Base-by-base conservation (phyloP, 2,888 invertebrate species). In the Syrista parreyssii region DNA sequence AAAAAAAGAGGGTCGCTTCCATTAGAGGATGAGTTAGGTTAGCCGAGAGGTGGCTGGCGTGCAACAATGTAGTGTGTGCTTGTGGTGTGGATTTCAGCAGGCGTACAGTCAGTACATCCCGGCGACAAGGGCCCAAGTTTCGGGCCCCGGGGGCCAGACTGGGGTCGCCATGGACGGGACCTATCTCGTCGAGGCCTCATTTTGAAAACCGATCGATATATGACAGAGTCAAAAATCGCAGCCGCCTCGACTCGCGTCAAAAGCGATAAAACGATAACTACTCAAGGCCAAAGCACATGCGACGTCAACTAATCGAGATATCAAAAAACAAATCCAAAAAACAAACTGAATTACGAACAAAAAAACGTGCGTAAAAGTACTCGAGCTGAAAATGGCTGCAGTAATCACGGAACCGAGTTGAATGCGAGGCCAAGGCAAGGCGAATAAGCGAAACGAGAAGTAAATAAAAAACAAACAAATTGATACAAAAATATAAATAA, bases 81-180 rank as follows among this genome's bases (percentile, higher is more conserved):
- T 91, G 90, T 91, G 91, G 86, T 90, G 90, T 90, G 90, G 88
- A 91, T 93, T 92, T 90, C 94, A 95, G 94, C 95, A 96, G 94
- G 96, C 96, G 86, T 96, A 96, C 92, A 96, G 96, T 89, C 96
- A 96, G 93, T 96, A 96, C 93, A 96, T 96, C 94, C 96, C 96
- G 87, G 96, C 96, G 84, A 95, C 96, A 85, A 94, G 96, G 90
- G 95, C 96, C 86, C 95, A 95, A 89, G 95, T 96, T 92, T 95
- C 94, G 87, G 82, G 82, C 83, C 84, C 88, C 82, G 88, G 87
- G 82, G 96, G 95, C 92, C 96, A 96, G 93, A 95, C 95, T 79
- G 95, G 96, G 88, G 95, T 95, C 85, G 96, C 95, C 82, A 95
- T 96, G 95, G 96, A 96, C 90, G 96, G 96, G 89, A 96, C 96